phyloP scores from a whole-genome alignment of 2,113 vertebrate genomes.

The Periophthalmus modestus region DNA sequence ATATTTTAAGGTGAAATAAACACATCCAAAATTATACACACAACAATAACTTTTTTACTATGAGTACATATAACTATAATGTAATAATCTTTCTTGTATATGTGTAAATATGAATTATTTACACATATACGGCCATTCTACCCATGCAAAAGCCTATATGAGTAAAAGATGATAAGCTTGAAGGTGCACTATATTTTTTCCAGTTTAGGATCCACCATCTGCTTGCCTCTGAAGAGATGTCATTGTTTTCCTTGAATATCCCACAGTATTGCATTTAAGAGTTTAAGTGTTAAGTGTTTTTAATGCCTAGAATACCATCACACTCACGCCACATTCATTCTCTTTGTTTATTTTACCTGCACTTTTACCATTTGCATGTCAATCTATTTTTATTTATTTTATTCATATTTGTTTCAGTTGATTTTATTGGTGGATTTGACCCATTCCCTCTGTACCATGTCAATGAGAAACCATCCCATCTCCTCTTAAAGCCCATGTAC shows the following conservation, averaged over 20 bases:
- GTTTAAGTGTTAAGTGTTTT: too few relatives aligned
- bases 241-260: too few relatives aligned
- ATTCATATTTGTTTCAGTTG: constrained; percentile 86
- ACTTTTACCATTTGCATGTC: constrained; percentile 14
- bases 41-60: too few relatives aligned
- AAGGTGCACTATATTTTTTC: too few relatives aligned
- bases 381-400: constrained; percentile 58
- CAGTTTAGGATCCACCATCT: too few relatives aligned
- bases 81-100: neutral
- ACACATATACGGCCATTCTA: too few relatives aligned
- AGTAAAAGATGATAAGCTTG: too few relatives aligned
- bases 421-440: constrained; percentile 98
- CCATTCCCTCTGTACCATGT: constrained; percentile 94
- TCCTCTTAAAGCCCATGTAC: constrained; percentile 89
- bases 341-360: constrained; percentile 21
- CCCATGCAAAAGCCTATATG: too few relatives aligned
- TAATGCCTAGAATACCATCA: too few relatives aligned
- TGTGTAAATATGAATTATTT: too few relatives aligned
- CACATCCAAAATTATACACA: neutral
- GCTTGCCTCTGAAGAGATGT: too few relatives aligned
- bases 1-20: constrained; percentile 48
- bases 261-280: too few relatives aligned
- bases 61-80: constrained; percentile 10
- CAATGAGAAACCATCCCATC: constrained; percentile 91
- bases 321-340: constrained; percentile 4